Conservation (phyloP, 2,888 invertebrate genomes). For the Alitta virens region DNA sequence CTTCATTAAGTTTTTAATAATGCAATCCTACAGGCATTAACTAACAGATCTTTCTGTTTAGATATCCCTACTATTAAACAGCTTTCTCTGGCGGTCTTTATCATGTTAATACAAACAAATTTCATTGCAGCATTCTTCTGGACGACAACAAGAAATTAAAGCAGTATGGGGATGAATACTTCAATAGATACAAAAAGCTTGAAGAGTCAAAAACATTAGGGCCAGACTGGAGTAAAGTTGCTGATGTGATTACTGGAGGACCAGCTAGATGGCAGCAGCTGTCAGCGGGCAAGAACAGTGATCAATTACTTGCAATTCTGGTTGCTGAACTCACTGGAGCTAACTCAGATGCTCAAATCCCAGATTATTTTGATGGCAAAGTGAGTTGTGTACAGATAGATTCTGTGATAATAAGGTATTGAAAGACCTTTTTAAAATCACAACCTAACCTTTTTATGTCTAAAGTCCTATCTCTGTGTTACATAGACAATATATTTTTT, state of each 20-base stretch:
- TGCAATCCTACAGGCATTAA: too few species aligned
- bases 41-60: too few species aligned
- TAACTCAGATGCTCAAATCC: slow-evolving; percentile 34
- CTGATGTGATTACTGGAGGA: slow-evolving; percentile 50
- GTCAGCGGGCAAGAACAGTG: slow-evolving; percentile 48
- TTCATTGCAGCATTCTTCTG: slow-evolving; percentile 26
- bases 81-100: too few species aligned
- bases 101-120: background rate
- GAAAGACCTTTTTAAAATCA: too few species aligned
- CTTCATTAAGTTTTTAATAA: too few species aligned
- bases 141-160: slow-evolving; percentile 49
- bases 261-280: slow-evolving; percentile 49
- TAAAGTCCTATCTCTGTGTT: too few species aligned
- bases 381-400: slow-evolving; percentile 34
- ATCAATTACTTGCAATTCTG: slow-evolving; percentile 50
- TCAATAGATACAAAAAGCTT: slow-evolving; percentile 49
- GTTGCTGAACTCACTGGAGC: slow-evolving; percentile 47
- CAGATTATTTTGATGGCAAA: slow-evolving; percentile 53
- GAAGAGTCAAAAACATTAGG: slow-evolving; percentile 38
- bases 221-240: slow-evolving; percentile 53
- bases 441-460: too few species aligned
- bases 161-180: slow-evolving; percentile 53
- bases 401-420: too few species aligned
- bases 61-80: too few species aligned
- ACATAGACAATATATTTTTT: too few species aligned